Evolutionary conservation across 2,888 invertebrate species (phyloP), one percentile per base, ranked within the genome.

Genomic region (Cotesia congregata): DNA sequence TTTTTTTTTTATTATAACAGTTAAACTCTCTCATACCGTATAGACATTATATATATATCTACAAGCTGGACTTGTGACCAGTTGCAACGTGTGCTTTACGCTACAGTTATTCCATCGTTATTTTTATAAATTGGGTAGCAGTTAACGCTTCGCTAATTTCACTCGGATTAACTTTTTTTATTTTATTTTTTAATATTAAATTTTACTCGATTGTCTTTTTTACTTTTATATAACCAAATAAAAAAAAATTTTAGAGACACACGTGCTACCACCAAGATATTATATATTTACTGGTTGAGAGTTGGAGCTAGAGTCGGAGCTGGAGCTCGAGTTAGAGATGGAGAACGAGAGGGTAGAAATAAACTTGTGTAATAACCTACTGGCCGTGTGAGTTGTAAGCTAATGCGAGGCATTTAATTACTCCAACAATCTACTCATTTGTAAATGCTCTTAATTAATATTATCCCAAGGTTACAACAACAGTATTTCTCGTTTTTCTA

Each of bases 51-150:
- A 30, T 30, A 30, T 67, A 50, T 61, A 61, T 7, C 50, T 74
- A 17, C 71, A 64, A 67, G 70, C 40, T 74, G 64, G 74, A 59
- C 50, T 20, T 67, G 71, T 67, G 71, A 75, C 72, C 59, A 62
- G 20, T 30, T 71, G 69, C 30, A 67, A 73, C 70, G 75, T 72
- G 72, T 77, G 79, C 83, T 88, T 88, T 85, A 89, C 86, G 89
- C 88, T 86, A 88, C 89, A 89, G 87, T 88, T 86, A 88, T 88
- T 89, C 87, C 87, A 88, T 89, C 89, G 88, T 89, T 89, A 89
- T 88, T 89, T 89, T 89, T 89, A 88, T 88, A 89, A 89, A 88
- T 89, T 89, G 88, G 88, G 85, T 86, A 83, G 86, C 85, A 86
- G 88, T 89, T 89, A 87, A 88, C 88, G 89, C 88, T 88, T 83